These are phyloP conservation scores for Cynaeus angustus DNA, from an alignment of 2,888 invertebrate species.

Conservation along the genomic window DNA sequence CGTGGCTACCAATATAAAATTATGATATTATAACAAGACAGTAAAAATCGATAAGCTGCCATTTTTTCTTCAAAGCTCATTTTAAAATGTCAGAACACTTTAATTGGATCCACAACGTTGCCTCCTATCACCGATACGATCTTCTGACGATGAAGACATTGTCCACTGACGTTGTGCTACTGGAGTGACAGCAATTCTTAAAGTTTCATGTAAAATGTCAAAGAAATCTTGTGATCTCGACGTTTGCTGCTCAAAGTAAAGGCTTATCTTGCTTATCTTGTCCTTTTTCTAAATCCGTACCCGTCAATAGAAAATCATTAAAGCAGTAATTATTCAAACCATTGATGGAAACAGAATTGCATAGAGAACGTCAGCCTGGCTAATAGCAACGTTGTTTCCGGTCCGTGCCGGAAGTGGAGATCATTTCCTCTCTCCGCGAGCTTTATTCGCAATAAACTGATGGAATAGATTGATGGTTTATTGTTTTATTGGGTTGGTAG, in stretches of 20 bases:
- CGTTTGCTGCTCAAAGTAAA: constrained; percentile 24
- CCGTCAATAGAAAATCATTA: constrained; percentile 35
- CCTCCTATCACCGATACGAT: constrained; percentile 5
- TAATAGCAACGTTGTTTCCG: constrained; percentile 66
- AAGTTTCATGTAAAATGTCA: constrained; percentile 29
- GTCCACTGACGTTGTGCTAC: constrained; percentile 18
- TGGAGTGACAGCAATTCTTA: constrained; percentile 35
- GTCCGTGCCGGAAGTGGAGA: constrained; percentile 67
- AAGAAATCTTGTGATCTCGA: constrained; percentile 28
- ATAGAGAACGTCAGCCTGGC: constrained; percentile 62
- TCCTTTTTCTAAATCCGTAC: constrained; percentile 15
- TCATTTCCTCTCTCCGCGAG: constrained; percentile 64
- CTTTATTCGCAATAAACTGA: constrained; percentile 42
- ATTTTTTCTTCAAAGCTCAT: background rate
- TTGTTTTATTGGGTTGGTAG: constrained; percentile 22
- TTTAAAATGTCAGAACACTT: constrained; percentile 13
- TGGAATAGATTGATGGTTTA: constrained; percentile 34
- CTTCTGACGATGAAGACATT: constrained; percentile 21
- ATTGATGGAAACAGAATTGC: constrained; percentile 39
- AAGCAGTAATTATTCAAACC: constrained; percentile 45
- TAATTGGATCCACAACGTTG: constrained; percentile 16
- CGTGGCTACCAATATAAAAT: too few relatives aligned
- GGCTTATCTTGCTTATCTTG: constrained; percentile 12
- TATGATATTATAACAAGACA: too few relatives aligned
- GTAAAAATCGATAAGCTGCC: background rate